Conservation (phyloP, 2,797 vertebrate genomes). For the Mormyrus proboscirostris region DNA sequence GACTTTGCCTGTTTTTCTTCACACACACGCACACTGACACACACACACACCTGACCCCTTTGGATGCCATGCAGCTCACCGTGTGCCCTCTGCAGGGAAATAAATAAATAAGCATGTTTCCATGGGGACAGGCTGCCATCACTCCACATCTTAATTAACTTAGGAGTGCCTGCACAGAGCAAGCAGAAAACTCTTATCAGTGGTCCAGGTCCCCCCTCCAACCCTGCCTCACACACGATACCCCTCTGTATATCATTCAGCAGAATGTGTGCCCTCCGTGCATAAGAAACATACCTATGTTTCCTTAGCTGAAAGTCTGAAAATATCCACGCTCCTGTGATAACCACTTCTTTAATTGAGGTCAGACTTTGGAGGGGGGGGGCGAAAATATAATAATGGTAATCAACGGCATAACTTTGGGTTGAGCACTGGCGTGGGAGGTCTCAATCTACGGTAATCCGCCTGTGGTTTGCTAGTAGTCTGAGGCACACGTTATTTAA, state of each 20-base stretch:
- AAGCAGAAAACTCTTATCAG: neutral
- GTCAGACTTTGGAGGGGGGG: neutral
- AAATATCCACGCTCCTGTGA: neutral
- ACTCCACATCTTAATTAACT: constrained; percentile 15
- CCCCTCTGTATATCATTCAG: neutral
- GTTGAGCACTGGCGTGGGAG: neutral
- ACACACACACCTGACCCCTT: neutral
- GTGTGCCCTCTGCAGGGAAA: neutral
- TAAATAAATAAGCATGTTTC: constrained; percentile 2
- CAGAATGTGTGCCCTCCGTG: neutral
- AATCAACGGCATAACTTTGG: neutral
- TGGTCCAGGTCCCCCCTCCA: constrained; percentile 17
- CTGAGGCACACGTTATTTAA: constrained; percentile 28
- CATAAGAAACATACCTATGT: neutral
- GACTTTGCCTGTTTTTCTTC: neutral
- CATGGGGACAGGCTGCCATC: constrained; percentile 12
- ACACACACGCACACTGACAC: neutral
- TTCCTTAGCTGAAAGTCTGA: neutral
- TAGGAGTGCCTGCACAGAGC: neutral
- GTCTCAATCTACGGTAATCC: neutral
- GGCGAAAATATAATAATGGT: neutral
- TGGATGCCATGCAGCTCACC: neutral
- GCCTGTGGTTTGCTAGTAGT: neutral
- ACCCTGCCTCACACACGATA: neutral
- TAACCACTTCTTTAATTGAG: neutral